These are phyloP conservation scores for Nycticebus coucang DNA, from an alignment of 2,113 vertebrate species.

Conservation along the genomic window DNA sequence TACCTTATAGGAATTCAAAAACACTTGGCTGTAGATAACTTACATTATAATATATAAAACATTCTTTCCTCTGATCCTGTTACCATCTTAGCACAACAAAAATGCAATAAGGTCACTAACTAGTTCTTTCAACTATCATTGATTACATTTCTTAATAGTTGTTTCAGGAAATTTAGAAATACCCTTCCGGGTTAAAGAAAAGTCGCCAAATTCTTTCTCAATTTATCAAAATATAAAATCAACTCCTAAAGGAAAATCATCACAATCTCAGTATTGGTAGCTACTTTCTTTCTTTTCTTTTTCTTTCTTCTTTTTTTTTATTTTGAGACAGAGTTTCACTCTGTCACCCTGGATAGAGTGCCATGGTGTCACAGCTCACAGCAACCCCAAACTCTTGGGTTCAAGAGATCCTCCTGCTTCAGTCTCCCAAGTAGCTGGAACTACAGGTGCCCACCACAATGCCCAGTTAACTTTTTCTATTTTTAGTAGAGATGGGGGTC, in stretches of 20 bases:
- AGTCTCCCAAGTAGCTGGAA: too few species aligned
- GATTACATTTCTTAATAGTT: constrained; percentile 4
- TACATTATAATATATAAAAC: neutral
- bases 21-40: neutral
- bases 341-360: too few species aligned
- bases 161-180: constrained; percentile 41
- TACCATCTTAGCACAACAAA: neutral
- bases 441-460: too few species aligned
- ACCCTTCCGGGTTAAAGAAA: constrained; percentile 17
- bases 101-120: neutral
- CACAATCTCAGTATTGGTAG: neutral
- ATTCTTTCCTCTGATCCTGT: neutral
- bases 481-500: too few species aligned
- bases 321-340: too few species aligned
- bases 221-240: neutral
- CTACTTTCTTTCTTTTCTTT: neutral
- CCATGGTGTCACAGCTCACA: too few species aligned
- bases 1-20: neutral
- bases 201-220: neutral
- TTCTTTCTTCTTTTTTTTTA: too few species aligned
- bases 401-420: too few species aligned
- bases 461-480: too few species aligned
- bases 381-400: too few species aligned
- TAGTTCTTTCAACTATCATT: neutral
- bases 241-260: neutral